Evolutionary conservation across 2,888 invertebrate genomes (phyloP).

Genomic region (Epiblema foenella): DNA sequence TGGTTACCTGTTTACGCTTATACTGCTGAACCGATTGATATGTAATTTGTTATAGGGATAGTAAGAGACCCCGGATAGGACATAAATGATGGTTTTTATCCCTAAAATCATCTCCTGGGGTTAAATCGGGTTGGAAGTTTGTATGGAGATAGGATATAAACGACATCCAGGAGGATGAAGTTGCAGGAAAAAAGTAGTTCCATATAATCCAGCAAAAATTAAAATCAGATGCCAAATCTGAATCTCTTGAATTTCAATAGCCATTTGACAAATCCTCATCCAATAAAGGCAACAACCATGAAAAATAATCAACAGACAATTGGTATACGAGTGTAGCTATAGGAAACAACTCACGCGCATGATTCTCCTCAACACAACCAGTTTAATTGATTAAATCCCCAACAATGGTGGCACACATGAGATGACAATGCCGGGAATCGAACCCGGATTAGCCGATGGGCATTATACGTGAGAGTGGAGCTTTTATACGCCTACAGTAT

Average conservation of each 20-base stretch:
- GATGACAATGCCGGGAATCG: slow-evolving; percentile 61
- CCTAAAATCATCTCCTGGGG: too few species aligned
- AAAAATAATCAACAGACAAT: slow-evolving; percentile 39
- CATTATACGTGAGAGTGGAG: slow-evolving; percentile 57
- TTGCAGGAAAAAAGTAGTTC: too few species aligned
- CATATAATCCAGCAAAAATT: slow-evolving; percentile 6
- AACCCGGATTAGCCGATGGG: slow-evolving; percentile 63
- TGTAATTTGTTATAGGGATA: too few species aligned
- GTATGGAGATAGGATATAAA: too few species aligned
- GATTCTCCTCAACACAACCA: slow-evolving; percentile 67
- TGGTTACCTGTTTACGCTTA: too few species aligned
- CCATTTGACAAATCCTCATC: slow-evolving; percentile 35
- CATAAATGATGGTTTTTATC: too few species aligned
- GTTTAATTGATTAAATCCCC: slow-evolving; percentile 72
- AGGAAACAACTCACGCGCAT: slow-evolving; percentile 56
- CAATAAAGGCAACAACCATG: slow-evolving; percentile 36
- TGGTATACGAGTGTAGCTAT: slow-evolving; percentile 51
- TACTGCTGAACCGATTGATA: too few species aligned
- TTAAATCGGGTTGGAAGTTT: too few species aligned
- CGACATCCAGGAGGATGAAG: too few species aligned
- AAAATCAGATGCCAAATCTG: neutral
- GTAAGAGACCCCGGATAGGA: too few species aligned
- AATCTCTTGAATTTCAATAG: slow-evolving; percentile 14
- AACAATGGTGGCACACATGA: slow-evolving; percentile 65
- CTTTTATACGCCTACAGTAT: slow-evolving; percentile 41